A percentile compares a stretch with the other conserved stretches of the same genome.
phyloP scores from a whole-genome alignment of 2,888 invertebrate genomes.

The Elysia crispata region DNA sequence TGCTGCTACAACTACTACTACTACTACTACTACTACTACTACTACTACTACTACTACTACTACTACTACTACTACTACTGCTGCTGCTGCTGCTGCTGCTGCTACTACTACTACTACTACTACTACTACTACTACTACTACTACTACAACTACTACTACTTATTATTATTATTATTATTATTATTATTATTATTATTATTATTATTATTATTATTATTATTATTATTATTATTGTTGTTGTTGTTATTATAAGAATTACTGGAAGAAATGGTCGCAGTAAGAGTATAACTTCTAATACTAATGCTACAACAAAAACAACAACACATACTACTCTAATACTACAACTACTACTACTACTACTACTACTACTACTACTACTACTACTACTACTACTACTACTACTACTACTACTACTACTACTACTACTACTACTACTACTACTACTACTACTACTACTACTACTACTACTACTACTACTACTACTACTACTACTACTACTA shows the following conservation, averaged over 20 bases:
- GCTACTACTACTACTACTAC: background rate
- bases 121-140: background rate
- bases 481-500: too few relatives aligned
- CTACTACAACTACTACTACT: too few relatives aligned
- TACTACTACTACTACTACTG: slow-evolving; percentile 2
- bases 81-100: too few relatives aligned
- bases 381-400: background rate
- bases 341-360: too few relatives aligned
- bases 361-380: background rate
- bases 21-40: slow-evolving; percentile 9
- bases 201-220: too few relatives aligned
- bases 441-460: background rate
- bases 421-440: background rate
- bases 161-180: slow-evolving; percentile 9
- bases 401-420: background rate
- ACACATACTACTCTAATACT: too few relatives aligned
- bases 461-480: background rate
- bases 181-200: slow-evolving; percentile 9
- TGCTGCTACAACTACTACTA: too few relatives aligned
- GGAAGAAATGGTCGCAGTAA: background rate
- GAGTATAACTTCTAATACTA: background rate
- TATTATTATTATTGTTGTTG: too few relatives aligned
- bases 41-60: slow-evolving; percentile 9
- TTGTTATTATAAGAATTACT: too few relatives aligned
- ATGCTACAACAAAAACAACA: too few relatives aligned